These are phyloP conservation scores for Cephus sareptanus DNA, from an alignment of 2,888 invertebrate species.

Conservation along the genomic window DNA sequence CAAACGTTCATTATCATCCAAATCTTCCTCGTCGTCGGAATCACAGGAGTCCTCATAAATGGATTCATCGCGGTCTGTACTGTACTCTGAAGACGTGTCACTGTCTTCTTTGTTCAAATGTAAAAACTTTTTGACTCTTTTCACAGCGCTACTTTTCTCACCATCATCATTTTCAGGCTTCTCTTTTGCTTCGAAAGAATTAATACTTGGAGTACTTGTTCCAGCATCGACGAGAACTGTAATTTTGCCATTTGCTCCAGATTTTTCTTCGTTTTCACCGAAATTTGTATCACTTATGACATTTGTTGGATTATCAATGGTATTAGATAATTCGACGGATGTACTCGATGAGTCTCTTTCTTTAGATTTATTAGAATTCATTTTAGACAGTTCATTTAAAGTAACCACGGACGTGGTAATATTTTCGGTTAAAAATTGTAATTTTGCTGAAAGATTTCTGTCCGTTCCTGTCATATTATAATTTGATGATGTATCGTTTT, in stretches of 20 bases:
- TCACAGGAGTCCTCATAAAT: slow-evolving; percentile 42
- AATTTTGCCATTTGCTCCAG: background rate
- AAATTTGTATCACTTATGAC: background rate
- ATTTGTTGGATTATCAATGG: background rate
- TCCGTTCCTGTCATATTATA: slow-evolving; percentile 13
- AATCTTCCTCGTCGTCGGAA: slow-evolving; percentile 33
- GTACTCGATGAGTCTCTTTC: background rate
- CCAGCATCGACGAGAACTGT: background rate
- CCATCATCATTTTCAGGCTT: background rate
- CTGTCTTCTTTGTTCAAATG: slow-evolving; percentile 25
- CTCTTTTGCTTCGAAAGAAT: background rate
- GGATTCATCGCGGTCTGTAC: slow-evolving; percentile 52
- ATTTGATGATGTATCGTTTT: background rate
- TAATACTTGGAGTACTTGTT: background rate
- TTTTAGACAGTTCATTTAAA: background rate
- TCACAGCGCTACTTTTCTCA: slow-evolving; percentile 8
- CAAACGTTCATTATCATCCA: slow-evolving; percentile 39
- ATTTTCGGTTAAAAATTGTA: slow-evolving; percentile 15
- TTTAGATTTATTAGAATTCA: background rate
- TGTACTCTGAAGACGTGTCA: slow-evolving; percentile 32
- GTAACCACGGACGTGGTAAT: background rate
- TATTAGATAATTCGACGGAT: background rate
- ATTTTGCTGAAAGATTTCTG: slow-evolving; percentile 24
- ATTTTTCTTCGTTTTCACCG: too few relatives aligned
- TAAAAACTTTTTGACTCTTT: slow-evolving; percentile 28